phyloP scores from a whole-genome alignment of 2,888 invertebrate species.

The Harpalus rufipes region DNA sequence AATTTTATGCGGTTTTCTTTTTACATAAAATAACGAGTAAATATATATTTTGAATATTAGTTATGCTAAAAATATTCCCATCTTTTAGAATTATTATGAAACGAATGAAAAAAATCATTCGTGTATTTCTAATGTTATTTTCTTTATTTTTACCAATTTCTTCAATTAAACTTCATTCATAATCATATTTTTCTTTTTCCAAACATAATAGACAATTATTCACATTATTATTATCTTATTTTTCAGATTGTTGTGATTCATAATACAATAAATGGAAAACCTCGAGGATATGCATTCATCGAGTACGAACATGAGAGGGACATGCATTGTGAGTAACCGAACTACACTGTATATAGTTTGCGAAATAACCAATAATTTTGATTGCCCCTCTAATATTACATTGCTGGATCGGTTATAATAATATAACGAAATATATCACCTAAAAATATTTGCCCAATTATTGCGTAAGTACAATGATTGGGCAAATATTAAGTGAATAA shows the following conservation, averaged over 20 bases:
- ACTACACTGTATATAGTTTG: conserved; percentile 71
- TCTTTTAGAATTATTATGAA: too few relatives aligned
- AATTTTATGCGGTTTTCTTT: too few relatives aligned
- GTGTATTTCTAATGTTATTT: too few relatives aligned
- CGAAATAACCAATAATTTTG: conserved; percentile 28
- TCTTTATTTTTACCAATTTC: too few relatives aligned
- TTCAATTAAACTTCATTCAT: too few relatives aligned
- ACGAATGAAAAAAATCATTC: too few relatives aligned
- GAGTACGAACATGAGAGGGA: conserved; percentile 99
- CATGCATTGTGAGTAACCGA: conserved; percentile 97
- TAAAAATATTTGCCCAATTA: conserved; percentile 70
- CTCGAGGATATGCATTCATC: conserved; percentile 99
- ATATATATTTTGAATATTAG: too few relatives aligned
- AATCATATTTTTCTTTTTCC: too few relatives aligned
- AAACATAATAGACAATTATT: too few relatives aligned
- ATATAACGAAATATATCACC: conserved; percentile 13
- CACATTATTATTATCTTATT: too few relatives aligned
- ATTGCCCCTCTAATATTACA: conserved; percentile 36
- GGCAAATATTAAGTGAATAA: conserved; percentile 46
- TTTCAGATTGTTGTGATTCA: conserved; percentile 91
- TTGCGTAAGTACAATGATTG: conserved; percentile 64
- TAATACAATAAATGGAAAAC: conserved; percentile 93
- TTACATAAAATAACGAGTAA: too few relatives aligned
- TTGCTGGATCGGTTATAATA: conserved; percentile 48
- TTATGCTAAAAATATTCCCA: too few relatives aligned